phyloP scores from a whole-genome alignment of 2,888 invertebrate species.

The Sycophila texana region DNA sequence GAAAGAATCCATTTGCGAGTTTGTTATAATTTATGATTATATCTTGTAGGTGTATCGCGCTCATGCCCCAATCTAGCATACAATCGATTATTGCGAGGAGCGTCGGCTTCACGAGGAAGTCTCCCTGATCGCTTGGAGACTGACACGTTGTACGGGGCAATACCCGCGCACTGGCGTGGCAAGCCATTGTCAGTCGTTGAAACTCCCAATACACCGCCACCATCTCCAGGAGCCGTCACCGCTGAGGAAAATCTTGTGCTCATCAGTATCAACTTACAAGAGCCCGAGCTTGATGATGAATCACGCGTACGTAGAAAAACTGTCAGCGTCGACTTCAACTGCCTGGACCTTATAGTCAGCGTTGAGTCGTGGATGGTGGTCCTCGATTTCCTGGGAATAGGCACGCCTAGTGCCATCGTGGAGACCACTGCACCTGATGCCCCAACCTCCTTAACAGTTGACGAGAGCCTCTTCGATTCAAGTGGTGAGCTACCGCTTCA shows the following conservation, averaged over 20 bases:
- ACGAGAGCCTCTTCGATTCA: conserved; percentile 54
- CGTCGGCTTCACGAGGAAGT: conserved; percentile 64
- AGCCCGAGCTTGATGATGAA: conserved; percentile 59
- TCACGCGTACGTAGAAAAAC: conserved; percentile 76
- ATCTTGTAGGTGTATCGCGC: conserved; percentile 76
- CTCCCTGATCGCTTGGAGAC: conserved; percentile 71
- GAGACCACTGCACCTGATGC: conserved; percentile 30
- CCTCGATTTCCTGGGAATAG: conserved; percentile 91
- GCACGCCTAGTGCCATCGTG: conserved; percentile 62
- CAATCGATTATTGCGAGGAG: conserved; percentile 11
- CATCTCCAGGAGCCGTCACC: conserved; percentile 70
- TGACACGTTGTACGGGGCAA: conserved; percentile 69
- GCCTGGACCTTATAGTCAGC: conserved; percentile 92
- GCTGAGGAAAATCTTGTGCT: conserved; percentile 74
- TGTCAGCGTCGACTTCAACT: conserved; percentile 90
- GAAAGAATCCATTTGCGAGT: background rate
- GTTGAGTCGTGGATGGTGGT: conserved; percentile 97
- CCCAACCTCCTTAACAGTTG: conserved; percentile 24
- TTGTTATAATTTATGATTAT: background rate
- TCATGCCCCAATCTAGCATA: conserved; percentile 87
- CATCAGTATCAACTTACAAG: conserved; percentile 69
- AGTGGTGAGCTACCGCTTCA: conserved; percentile 62
- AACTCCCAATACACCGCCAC: conserved; percentile 72
- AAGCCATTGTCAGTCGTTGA: conserved; percentile 63
- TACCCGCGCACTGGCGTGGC: conserved; percentile 71